Evolutionary conservation across 2,113 vertebrate genomes (phyloP).

Genomic region (Strix uralensis): DNA sequence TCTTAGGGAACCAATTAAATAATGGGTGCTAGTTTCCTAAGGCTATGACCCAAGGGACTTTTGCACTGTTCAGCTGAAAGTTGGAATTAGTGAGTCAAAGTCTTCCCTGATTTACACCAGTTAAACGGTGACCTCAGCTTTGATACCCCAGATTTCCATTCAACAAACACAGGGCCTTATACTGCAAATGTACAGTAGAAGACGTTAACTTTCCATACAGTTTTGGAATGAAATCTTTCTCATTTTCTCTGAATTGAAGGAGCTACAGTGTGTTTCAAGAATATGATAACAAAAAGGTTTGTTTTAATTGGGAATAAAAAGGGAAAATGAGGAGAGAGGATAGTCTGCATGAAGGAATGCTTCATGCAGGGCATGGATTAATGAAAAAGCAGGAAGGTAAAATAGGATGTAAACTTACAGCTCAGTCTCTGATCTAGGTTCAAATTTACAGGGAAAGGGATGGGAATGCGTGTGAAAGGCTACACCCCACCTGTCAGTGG

Average conservation of each 20-base stretch:
- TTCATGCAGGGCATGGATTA: neutral
- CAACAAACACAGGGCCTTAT: neutral
- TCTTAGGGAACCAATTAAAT: constrained; percentile 53
- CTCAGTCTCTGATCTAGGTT: neutral
- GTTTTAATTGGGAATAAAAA: neutral
- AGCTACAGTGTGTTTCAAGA: neutral
- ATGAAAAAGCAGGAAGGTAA: neutral
- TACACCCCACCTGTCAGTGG: neutral
- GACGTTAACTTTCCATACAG: neutral
- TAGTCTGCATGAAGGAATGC: neutral
- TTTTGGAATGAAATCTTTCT: neutral
- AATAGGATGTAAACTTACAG: neutral
- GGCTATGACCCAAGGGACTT: neutral
- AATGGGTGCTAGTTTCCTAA: constrained; percentile 4
- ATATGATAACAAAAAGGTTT: neutral
- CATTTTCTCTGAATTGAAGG: neutral
- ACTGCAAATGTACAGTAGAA: neutral
- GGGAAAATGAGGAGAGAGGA: neutral
- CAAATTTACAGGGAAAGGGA: neutral
- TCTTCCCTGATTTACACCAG: neutral
- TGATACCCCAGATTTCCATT: neutral
- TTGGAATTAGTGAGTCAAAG: constrained; percentile 47
- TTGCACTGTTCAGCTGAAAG: constrained; percentile 28
- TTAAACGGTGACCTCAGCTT: constrained; percentile 36
- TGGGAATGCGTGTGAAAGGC: neutral